Base-by-base conservation (phyloP, 2,888 invertebrate genomes). In the Leptogaster cylindrica region DNA sequence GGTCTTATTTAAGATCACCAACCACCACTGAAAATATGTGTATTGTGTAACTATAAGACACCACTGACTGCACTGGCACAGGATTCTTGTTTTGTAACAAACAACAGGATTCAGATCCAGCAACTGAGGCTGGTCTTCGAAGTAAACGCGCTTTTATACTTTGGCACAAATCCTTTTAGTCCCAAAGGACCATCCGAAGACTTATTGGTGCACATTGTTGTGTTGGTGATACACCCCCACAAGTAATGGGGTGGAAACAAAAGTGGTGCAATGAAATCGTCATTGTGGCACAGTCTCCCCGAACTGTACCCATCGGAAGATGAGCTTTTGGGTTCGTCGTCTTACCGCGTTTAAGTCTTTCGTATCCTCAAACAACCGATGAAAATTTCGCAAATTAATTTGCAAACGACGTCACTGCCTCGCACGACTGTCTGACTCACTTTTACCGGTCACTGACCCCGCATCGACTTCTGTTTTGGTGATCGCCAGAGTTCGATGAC, bases 401-500 rank as follows among this genome's bases (percentile, higher is more conserved):
- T 48, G 63, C 58, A 63, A 50, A 39, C 31, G 65, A 69, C 69
- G 69, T 69, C 69, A 69, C 36, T n/a, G 39, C 7, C 6, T 14
- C 61, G 50, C 61, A 61, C 65, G 65, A 69, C 65, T 64, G 44
- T 55, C n/a, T n/a, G 67, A 69, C 55, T 67, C 67, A 69, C 65
- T 69, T 69, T 69, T 69, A 65, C 67, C 67, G 69, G 69, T 64
- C 67, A 65, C 67, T 67, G 67, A 69, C 65, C 69, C 46, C 33
- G 41, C 41, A 31, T 48, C 41, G 18, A 61, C 25, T 55, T 44
- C 48, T 69, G 65, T 69, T 69, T 69, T 69, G 69, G 69, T 65
- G 61, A 12, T 65, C 65, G 50, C 31, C 50, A 58, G 46, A 67
- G 69, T 69, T 69, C 64, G 64, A 48, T 64, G 64, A 18, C 64